Conservation (phyloP, 2,888 invertebrate species). For the Colletes collaris region DNA sequence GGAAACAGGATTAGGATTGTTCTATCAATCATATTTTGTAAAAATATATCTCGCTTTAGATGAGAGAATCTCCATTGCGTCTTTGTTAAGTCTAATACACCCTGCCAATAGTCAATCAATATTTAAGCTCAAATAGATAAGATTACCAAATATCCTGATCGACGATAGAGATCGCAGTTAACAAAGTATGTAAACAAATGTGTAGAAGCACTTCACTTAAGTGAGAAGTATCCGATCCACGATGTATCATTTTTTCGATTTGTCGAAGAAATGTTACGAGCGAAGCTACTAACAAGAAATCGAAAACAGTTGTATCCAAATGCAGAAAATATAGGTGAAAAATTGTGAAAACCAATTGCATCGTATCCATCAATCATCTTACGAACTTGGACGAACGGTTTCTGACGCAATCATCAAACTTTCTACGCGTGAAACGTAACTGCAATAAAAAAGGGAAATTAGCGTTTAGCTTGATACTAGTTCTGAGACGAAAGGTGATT, state of each 20-base stretch:
- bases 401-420: no score
- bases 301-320: no score
- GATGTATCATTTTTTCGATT: no score
- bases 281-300: no score
- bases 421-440: no score
- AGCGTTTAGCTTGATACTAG: background rate
- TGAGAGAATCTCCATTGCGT: background rate
- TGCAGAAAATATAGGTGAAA: no score
- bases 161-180: background rate
- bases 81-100: conserved; percentile 6
- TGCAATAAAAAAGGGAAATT: background rate
- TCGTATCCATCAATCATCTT: no score
- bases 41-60: background rate
- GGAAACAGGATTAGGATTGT: background rate
- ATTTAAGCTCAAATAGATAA: conserved; percentile 35
- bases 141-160: conserved; percentile 41
- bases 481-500: background rate
- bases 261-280: no score
- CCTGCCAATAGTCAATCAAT: conserved; percentile 35
- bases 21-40: background rate
- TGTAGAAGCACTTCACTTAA: background rate
- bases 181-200: conserved; percentile 26
- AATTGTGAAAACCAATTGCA: no score
- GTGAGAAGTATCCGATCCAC: no score
- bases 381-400: no score